phyloP scores from a whole-genome alignment of 92 coral and sea anemone species.

The Epizoanthus scotinus region DNA sequence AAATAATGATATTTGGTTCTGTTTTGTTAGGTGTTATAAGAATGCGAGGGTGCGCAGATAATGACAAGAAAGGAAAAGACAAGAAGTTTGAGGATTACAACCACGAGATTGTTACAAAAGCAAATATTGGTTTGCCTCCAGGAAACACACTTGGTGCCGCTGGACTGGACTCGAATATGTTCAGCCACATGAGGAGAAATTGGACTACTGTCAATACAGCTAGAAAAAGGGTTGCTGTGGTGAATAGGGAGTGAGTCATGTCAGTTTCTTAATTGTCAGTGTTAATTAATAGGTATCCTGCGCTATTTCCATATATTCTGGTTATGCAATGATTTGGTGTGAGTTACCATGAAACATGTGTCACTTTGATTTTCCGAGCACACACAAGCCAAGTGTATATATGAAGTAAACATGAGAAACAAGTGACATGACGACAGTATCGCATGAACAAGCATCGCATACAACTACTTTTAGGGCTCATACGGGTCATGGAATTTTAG shows the following conservation, averaged over 20 bases:
- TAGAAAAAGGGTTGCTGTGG: neutral
- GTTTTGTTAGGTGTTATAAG: constrained; percentile 10
- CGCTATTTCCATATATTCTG: no score
- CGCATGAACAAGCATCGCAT: no score
- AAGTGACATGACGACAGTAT: no score
- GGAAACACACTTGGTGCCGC: constrained; percentile 88
- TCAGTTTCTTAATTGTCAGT: neutral
- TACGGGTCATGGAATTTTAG: no score
- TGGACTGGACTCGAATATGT: constrained; percentile 71
- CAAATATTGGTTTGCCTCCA: constrained; percentile 61
- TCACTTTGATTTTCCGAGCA: no score
- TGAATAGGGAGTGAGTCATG: neutral
- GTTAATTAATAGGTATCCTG: no score
- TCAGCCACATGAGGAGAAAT: constrained; percentile 69
- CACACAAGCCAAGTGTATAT: no score
- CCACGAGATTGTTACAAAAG: constrained; percentile 26
- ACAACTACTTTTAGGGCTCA: no score
- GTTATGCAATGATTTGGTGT: no score
- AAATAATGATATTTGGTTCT: neutral
- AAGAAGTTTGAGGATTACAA: constrained; percentile 9
- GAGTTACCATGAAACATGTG: no score
- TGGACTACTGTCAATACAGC: constrained; percentile 50
- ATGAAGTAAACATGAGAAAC: no score
- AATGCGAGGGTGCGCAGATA: neutral
- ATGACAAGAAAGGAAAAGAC: neutral